phyloP scores from a whole-genome alignment of 2,113 vertebrate genomes.

The Lipophrys pholis region DNA sequence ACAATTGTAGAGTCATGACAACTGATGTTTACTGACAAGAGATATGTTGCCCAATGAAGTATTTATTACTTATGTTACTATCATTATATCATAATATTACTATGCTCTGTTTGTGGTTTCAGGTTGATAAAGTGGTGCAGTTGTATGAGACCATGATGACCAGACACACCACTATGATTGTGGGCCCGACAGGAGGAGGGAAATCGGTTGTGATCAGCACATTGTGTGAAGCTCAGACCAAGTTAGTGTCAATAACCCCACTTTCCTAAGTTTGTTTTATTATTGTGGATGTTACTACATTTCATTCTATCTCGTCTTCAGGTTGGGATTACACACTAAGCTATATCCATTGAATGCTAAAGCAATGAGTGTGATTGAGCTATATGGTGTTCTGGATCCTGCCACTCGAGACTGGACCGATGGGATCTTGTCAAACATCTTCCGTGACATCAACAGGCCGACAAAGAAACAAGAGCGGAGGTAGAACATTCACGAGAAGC shows the following conservation, averaged over 20 bases:
- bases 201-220: conserved; percentile 96
- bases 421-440: conserved; percentile 96
- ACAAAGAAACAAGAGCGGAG: conserved; percentile 93
- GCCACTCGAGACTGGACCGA: conserved; percentile 95
- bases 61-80: too few relatives aligned
- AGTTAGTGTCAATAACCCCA: conserved; percentile 77
- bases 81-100: too few relatives aligned
- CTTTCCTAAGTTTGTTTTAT: not conserved
- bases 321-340: conserved; percentile 90
- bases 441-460: conserved; percentile 93
- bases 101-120: conserved; percentile 26
- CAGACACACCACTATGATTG: conserved; percentile 96
- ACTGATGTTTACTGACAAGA: not conserved
- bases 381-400: conserved; percentile 95
- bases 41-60: not conserved
- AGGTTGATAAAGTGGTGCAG: conserved; percentile 99
- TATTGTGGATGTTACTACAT: not conserved
- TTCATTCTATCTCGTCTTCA: conserved; percentile 61
- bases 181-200: conserved; percentile 96
- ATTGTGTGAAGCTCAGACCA: conserved; percentile 94
- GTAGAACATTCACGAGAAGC: conserved; percentile 67
- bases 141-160: conserved; percentile 99
- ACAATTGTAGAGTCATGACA: not conserved
- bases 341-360: conserved; percentile 93
- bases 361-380: conserved; percentile 94